Base-by-base conservation (phyloP, 2,797 vertebrate species). In the Danio jaintianensis region DNA sequence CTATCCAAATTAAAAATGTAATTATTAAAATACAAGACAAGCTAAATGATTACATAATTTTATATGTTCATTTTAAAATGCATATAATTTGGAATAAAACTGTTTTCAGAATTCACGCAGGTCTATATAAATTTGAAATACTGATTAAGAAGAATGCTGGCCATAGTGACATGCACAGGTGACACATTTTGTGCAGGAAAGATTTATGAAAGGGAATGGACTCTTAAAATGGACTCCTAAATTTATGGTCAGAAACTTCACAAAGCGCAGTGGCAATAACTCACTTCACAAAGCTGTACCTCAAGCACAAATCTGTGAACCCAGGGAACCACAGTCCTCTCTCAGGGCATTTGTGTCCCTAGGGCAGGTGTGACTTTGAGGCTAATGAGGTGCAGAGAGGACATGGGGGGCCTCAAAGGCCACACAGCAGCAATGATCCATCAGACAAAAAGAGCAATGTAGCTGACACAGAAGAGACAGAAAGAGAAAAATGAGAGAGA, bases 361-460 rank as follows among this genome's bases (percentile, higher is more conserved):
- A 45, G 78, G 82, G 76, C 53, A 83, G 82, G 77, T 83, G 22
- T 74, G 56, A 82, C 68, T 86, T 83, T 80, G 70, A 82, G 74
- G 36, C 58, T 86, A 85, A 83, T 83, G 79, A 74, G 72, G 55
- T 69, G 67, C 72, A 81, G 69, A 59, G 56, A 20, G 81, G 52
- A 45, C 66, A 79, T 29, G 6, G 53, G 53, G 59, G 80, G 82
- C 78, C 80, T 85, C 62, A 36, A 64, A 56, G 75, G 56, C 70
- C 40, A 76, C 55, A 73, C 53, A 72, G 74, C 55, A 66, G 53
- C 81, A 80, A 52, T 61, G 59, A 84, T 83, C 73, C 76, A 83
- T 69, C 76, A 87, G 63, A 86, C 83, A 84, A 84, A 84, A 77
- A 75, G 62, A 67, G 73, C 52, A 77, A 72, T 72, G 29, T 80